Base-by-base conservation (phyloP, 2,888 invertebrate genomes). In the Lamproptera curius region DNA sequence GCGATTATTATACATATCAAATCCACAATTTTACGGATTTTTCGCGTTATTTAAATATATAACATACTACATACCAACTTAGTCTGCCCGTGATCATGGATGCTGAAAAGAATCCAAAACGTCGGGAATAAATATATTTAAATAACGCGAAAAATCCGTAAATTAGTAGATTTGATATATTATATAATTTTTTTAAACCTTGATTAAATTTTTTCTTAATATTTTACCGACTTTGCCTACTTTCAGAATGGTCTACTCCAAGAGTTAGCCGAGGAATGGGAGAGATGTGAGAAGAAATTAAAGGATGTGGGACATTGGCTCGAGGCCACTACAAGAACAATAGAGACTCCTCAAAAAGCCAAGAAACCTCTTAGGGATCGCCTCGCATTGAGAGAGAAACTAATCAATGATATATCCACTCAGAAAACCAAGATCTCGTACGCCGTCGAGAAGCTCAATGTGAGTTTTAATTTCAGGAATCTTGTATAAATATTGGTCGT, bases 201-300 rank as follows among this genome's bases (percentile, higher is more conserved):
- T n/a, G n/a, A n/a, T n/a, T n/a, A n/a, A n/a, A n/a, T n/a, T n/a
- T n/a, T n/a, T n/a, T n/a, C n/a, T n/a, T n/a, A 28, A 10, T 9
- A 23, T 16, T 16, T 13, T 26, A 42, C 40, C 33, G 20, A 31
- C 11, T 11, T n/a, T 2, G 13, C 6, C 13, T 31, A 47, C 58
- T 57, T 89, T 54, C 80, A 96, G 96, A 94, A 94, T 72, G 94
- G 95, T 37, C 84, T 96, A 60, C 89, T 97, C 51, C 95, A 95
- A 90, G 97, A 97, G 84, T 92, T 96, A 43, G 93, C 95, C 39
- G 97, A 97, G 74, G 97, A 97, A 87, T 97, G 97, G 96, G 97
- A 97, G 73, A 95, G 97, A 77, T 97, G 97, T 81, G 97, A 97
- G 80, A 94, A 92, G 76, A 97, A 98, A 78, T 91, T 97, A 76